Conservation (phyloP, 37 sponge, comb jelly and placozoan species). For the Hormiphora californensis region DNA sequence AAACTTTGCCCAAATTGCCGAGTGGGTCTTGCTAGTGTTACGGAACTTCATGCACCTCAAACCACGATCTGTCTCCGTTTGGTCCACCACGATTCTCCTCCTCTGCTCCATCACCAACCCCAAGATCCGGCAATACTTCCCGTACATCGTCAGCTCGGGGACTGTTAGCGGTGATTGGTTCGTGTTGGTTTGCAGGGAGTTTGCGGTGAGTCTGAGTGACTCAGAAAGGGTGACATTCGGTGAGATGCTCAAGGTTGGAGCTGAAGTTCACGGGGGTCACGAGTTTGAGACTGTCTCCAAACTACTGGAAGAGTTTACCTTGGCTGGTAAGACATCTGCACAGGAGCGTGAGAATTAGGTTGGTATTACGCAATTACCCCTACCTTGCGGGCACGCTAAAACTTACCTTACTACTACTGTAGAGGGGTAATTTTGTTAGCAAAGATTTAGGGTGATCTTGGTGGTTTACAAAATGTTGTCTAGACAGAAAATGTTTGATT, state of each 20-base stretch:
- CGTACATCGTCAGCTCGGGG: not conserved
- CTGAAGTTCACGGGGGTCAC: not conserved
- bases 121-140: not conserved
- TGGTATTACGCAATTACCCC: too few species aligned
- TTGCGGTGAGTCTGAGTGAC: not conserved
- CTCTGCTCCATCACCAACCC: conserved; percentile 8
- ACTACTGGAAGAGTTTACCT: not conserved
- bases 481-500: too few species aligned
- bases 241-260: not conserved
- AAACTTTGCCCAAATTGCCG: conserved; percentile 17
- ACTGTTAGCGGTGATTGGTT: not conserved
- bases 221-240: not conserved
- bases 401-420: too few species aligned
- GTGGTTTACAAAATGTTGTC: too few species aligned
- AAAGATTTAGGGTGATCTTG: too few species aligned
- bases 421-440: too few species aligned
- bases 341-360: too few species aligned
- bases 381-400: too few species aligned
- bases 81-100: conserved; percentile 15
- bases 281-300: not conserved
- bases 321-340: too few species aligned
- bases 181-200: conserved; percentile 2
- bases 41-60: conserved; percentile 35
- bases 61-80: not conserved
- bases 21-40: conserved; percentile 33